Conservation (phyloP, 2,797 vertebrate genomes). For the Peromyscus aztecus region DNA sequence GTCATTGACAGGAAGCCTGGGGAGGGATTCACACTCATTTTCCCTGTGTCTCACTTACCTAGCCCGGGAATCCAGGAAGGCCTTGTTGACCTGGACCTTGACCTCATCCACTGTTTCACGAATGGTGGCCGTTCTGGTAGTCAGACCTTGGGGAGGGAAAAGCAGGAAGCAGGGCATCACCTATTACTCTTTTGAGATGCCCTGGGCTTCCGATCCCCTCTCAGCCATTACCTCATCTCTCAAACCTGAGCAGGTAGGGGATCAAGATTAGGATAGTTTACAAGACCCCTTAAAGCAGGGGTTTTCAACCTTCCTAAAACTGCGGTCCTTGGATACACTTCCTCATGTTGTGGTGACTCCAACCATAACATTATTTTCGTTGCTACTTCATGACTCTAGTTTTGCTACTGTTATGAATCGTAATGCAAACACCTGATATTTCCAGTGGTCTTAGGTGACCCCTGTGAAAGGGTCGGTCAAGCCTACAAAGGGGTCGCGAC, state of each 20-base stretch:
- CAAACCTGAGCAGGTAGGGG: slow-evolving; percentile 31
- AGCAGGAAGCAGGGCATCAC: slow-evolving; percentile 6
- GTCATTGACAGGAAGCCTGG: background rate
- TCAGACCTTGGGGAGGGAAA: background rate
- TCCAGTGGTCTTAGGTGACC: background rate
- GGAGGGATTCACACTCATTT: background rate
- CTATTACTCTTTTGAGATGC: background rate
- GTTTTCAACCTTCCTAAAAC: too few relatives aligned
- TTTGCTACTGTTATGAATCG: background rate
- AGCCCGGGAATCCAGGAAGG: slow-evolving; percentile 80
- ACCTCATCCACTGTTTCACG: slow-evolving; percentile 63
- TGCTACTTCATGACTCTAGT: background rate
- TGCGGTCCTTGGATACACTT: background rate
- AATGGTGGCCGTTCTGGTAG: background rate
- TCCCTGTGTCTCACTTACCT: slow-evolving; percentile 38
- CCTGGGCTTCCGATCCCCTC: background rate
- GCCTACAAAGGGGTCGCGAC: background rate
- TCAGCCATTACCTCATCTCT: background rate
- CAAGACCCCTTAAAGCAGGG: background rate
- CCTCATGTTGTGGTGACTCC: background rate
- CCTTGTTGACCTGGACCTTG: slow-evolving; percentile 75
- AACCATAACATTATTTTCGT: background rate
- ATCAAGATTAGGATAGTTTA: background rate
- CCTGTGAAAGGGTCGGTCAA: background rate
- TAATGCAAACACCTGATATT: background rate